phyloP scores from a whole-genome alignment of 1,140 invertebrate species.

The Belonocnema kinseyi region DNA sequence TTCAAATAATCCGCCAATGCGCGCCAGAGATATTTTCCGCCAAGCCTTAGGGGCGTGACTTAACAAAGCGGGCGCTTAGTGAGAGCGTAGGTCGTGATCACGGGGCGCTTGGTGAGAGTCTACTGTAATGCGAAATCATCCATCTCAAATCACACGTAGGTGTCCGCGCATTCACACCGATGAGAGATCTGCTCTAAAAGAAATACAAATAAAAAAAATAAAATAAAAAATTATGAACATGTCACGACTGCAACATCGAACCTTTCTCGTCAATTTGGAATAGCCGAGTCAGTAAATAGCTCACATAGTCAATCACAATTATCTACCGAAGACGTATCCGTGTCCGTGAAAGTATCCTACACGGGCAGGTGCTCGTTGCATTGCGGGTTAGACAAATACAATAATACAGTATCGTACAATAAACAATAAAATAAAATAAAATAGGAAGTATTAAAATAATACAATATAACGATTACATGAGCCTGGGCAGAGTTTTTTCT shows the following conservation, averaged over 20 bases:
- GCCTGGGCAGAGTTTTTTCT: conserved; percentile 13
- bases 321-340: neutral
- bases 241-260: neutral
- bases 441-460: conserved; percentile 36
- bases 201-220: conserved; percentile 6
- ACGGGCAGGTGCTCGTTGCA: conserved; percentile 35
- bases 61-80: too few species aligned
- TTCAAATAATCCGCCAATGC: too few species aligned
- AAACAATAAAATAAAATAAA: conserved; percentile 43
- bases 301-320: conserved; percentile 12
- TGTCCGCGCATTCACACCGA: conserved; percentile 31
- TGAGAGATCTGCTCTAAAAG: conserved; percentile 43
- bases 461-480: conserved; percentile 6
- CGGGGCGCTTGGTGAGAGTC: too few species aligned
- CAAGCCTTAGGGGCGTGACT: too few species aligned
- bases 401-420: conserved; percentile 3
- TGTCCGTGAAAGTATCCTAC: neutral
- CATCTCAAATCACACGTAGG: neutral
- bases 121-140: neutral
- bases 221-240: neutral
- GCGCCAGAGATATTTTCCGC: too few species aligned
- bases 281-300: neutral
- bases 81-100: too few species aligned
- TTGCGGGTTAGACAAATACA: conserved; percentile 36
- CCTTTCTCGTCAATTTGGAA: neutral